phyloP scores from a whole-genome alignment of 2,113 vertebrate genomes.

The Gyps fulvus region DNA sequence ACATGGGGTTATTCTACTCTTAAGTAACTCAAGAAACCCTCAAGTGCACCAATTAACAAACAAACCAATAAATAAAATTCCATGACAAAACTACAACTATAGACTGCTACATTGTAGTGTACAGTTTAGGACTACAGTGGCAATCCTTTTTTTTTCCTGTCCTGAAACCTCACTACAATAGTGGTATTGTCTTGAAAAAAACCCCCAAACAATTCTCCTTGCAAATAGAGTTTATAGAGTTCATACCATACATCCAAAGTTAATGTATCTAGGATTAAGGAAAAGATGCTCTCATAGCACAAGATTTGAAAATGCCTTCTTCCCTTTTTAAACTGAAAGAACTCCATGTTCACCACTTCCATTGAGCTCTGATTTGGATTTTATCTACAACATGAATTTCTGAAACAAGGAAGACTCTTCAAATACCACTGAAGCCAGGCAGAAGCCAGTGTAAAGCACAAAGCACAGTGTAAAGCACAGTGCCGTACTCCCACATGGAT shows the following conservation, averaged over 20 bases:
- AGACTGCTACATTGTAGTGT: background rate
- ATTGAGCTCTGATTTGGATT: background rate
- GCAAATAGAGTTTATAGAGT: background rate
- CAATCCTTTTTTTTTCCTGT: background rate
- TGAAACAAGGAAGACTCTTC: background rate
- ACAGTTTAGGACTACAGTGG: background rate
- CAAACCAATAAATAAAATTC: background rate
- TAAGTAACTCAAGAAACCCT: background rate
- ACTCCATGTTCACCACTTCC: background rate
- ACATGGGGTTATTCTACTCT: background rate
- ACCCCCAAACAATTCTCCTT: background rate
- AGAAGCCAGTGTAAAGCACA: background rate
- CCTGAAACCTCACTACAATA: background rate
- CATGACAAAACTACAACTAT: background rate
- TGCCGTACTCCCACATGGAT: background rate
- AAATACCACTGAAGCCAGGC: background rate
- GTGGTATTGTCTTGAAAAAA: background rate
- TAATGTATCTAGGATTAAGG: background rate
- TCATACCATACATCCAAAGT: background rate
- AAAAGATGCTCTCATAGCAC: background rate
- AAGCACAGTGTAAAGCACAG: background rate
- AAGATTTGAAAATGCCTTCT: background rate
- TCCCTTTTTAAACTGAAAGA: background rate
- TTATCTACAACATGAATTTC: background rate
- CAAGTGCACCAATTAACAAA: background rate